Conservation (phyloP, 1,140 invertebrate species). For the Tachypleus tridentatus region DNA sequence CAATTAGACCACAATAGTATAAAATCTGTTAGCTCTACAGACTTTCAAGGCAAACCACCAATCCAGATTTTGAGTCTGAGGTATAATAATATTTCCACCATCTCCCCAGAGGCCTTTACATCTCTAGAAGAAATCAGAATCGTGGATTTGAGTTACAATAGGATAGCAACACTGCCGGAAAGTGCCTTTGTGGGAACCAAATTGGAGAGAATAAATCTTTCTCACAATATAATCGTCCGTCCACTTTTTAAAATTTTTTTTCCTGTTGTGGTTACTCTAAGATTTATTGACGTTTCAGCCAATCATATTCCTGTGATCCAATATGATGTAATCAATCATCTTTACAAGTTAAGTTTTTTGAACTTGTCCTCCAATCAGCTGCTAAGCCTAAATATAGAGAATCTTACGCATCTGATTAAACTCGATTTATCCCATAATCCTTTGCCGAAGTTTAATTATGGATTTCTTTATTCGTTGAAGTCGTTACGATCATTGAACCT, state of each 20-base stretch:
- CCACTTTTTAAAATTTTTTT: slow-evolving; percentile 7
- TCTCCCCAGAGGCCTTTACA: slow-evolving; percentile 49
- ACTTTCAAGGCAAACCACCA: slow-evolving; percentile 34
- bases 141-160: slow-evolving; percentile 64
- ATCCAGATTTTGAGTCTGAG: slow-evolving; percentile 56
- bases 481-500: slow-evolving; percentile 12
- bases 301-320: slow-evolving; percentile 14
- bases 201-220: slow-evolving; percentile 18
- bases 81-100: slow-evolving; percentile 54
- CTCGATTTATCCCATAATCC: slow-evolving; percentile 62
- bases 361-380: slow-evolving; percentile 46
- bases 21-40: slow-evolving; percentile 38
- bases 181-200: slow-evolving; percentile 17
- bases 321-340: slow-evolving; percentile 11
- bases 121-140: slow-evolving; percentile 57
- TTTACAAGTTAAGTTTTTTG: slow-evolving; percentile 12
- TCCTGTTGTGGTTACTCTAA: slow-evolving; percentile 5
- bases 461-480: slow-evolving; percentile 7
- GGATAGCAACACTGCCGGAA: slow-evolving; percentile 54
- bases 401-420: slow-evolving; percentile 45
- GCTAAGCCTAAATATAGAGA: slow-evolving; percentile 55
- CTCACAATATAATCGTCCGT: slow-evolving; percentile 17
- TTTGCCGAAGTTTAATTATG: slow-evolving; percentile 31
- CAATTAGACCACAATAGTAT: slow-evolving; percentile 52
- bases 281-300: slow-evolving; percentile 14